Evolutionary conservation across 1,140 invertebrate species (phyloP).

Genomic region (Drosophila ananassae): DNA sequence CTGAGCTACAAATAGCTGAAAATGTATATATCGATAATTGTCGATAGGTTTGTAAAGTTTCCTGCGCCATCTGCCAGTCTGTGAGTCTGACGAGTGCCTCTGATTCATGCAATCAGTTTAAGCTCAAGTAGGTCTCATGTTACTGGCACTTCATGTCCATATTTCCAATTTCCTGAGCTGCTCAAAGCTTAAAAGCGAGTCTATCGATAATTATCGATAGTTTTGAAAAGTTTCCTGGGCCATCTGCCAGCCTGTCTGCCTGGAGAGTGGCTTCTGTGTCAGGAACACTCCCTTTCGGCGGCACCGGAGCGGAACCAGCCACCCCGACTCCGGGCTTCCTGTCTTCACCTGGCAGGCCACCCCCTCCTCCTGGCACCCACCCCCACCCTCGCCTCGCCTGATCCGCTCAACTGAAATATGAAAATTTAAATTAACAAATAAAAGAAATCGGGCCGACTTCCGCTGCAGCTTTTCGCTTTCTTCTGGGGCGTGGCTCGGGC

Average conservation of each 20-base stretch:
- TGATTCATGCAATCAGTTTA: too few species aligned
- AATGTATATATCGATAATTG: not conserved
- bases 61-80: too few species aligned
- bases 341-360: conserved; percentile 6
- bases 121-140: too few species aligned
- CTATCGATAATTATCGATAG: not conserved
- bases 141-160: too few species aligned
- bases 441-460: conserved; percentile 53
- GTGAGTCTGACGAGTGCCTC: too few species aligned
- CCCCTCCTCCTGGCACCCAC: not conserved
- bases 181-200: too few species aligned
- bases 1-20: not conserved
- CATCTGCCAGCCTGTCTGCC: conserved; percentile 17
- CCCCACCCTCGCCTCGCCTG: not conserved
- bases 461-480: conserved; percentile 53
- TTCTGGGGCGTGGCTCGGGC: conserved; percentile 10
- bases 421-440: conserved; percentile 63
- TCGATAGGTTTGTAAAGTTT: not conserved
- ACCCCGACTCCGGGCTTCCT: conserved; percentile 30
- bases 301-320: conserved; percentile 31
- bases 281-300: conserved; percentile 23
- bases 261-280: conserved; percentile 5
- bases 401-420: conserved; percentile 37
- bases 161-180: too few species aligned
- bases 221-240: not conserved